A percentile compares a stretch with the other conserved stretches of the same genome.
These are phyloP conservation scores for Lasius platythorax DNA, from an alignment of 2,888 invertebrate genomes.

Conservation along the genomic window DNA sequence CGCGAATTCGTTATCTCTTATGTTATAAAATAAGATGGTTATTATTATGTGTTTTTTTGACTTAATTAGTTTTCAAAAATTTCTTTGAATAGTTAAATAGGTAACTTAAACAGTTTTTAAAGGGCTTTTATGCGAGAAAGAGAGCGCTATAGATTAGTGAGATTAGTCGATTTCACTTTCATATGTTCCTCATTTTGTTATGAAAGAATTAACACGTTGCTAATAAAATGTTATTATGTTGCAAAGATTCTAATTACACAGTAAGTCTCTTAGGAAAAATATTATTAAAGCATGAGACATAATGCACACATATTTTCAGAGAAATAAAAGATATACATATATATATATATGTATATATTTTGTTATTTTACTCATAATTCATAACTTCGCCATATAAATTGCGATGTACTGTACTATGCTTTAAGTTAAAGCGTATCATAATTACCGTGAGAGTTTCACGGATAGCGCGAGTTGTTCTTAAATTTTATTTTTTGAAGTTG, in stretches of 20 bases:
- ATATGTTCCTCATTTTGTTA: neutral
- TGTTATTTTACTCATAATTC: neutral
- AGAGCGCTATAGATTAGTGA: neutral
- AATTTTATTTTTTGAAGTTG: neutral
- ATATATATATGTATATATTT: neutral
- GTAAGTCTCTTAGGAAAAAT: neutral
- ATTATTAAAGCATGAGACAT: neutral
- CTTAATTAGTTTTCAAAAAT: neutral
- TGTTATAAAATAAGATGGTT: no score
- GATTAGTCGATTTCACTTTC: neutral
- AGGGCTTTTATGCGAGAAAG: neutral
- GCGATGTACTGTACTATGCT: neutral
- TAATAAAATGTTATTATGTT: slow-evolving; percentile 1
- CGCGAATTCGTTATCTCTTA: neutral
- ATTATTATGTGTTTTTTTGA: neutral
- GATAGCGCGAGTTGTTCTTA: neutral
- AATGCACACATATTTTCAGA: neutral
- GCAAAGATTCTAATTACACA: neutral
- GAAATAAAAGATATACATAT: neutral
- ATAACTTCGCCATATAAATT: neutral
- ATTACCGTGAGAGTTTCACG: neutral
- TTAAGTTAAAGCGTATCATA: slow-evolving; percentile 6
- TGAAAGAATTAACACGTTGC: neutral
- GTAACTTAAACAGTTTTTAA: neutral
- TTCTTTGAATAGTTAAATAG: neutral